phyloP scores from a whole-genome alignment of 2,888 invertebrate genomes.

The Agrotis puta region DNA sequence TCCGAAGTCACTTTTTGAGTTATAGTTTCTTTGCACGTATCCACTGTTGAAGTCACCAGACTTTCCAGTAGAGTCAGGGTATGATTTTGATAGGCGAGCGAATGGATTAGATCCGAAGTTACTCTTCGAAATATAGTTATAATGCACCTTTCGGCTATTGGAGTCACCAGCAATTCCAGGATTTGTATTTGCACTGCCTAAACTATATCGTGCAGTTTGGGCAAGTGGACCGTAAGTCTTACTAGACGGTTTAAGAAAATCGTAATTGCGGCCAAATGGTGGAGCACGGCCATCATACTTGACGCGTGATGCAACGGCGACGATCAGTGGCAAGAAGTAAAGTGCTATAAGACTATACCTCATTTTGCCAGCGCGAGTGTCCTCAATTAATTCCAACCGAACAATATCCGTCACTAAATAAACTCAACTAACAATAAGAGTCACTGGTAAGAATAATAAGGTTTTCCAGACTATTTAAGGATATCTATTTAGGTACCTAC shows the following conservation, averaged over 20 bases:
- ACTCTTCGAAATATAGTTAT: too few species aligned
- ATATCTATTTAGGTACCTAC: background rate
- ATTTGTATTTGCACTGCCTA: too few species aligned
- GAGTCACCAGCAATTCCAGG: too few species aligned
- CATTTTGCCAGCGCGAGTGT: background rate
- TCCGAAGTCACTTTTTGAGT: too few species aligned
- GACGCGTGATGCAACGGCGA: background rate
- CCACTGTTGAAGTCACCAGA: too few species aligned
- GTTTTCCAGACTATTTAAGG: background rate
- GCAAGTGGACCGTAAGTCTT: too few species aligned
- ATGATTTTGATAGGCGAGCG: background rate
- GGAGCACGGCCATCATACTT: background rate
- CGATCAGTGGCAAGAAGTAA: background rate
- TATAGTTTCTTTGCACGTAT: too few species aligned
- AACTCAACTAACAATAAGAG: background rate
- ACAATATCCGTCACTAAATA: background rate
- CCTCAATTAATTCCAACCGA: background rate
- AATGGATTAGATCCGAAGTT: background rate
- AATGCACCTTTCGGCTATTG: too few species aligned
- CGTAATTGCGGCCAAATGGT: background rate
- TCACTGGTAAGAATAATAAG: background rate
- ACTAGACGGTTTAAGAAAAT: background rate
- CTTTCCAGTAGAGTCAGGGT: too few species aligned
- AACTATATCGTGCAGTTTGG: background rate
- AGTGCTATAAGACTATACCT: background rate